A percentile compares a stretch with the other conserved stretches of the same genome.
phyloP scores from a whole-genome alignment of 2,113 vertebrate genomes.

The Anthoscopus minutus region DNA sequence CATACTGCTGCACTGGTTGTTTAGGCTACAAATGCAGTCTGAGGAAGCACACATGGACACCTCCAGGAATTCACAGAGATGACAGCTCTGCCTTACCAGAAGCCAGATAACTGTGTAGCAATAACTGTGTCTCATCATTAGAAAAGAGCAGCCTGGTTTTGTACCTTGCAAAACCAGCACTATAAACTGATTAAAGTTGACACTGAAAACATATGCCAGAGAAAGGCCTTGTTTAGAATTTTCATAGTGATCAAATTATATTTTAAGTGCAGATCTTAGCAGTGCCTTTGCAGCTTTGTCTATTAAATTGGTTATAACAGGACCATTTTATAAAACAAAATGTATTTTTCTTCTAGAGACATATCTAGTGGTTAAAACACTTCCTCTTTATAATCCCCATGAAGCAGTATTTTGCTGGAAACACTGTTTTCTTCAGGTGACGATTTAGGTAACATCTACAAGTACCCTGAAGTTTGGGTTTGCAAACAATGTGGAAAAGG shows the following conservation, averaged over 20 bases:
- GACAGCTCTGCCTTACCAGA: neutral
- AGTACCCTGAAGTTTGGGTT: neutral
- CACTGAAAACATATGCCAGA: neutral
- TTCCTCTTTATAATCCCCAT: neutral
- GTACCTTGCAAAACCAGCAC: neutral
- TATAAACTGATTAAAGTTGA: neutral
- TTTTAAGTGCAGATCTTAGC: neutral
- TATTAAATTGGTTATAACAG: neutral
- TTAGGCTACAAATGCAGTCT: fast-evolving
- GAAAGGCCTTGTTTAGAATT: neutral
- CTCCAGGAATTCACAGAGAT: neutral
- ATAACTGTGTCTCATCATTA: too few species aligned
- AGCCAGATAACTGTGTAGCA: neutral
- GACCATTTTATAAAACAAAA: neutral
- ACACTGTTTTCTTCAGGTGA: neutral
- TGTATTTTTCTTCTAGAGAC: neutral
- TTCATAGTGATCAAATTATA: neutral
- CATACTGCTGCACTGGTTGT: neutral
- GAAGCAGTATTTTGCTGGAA: neutral
- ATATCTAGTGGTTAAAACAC: neutral
- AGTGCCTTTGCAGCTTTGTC: neutral
- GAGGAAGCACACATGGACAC: neutral
- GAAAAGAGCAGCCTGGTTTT: neutral
- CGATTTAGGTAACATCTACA: neutral
- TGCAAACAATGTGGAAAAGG: neutral